These are phyloP conservation scores for Ophion slaviceki DNA, from an alignment of 2,888 invertebrate species.

Conservation along the genomic window DNA sequence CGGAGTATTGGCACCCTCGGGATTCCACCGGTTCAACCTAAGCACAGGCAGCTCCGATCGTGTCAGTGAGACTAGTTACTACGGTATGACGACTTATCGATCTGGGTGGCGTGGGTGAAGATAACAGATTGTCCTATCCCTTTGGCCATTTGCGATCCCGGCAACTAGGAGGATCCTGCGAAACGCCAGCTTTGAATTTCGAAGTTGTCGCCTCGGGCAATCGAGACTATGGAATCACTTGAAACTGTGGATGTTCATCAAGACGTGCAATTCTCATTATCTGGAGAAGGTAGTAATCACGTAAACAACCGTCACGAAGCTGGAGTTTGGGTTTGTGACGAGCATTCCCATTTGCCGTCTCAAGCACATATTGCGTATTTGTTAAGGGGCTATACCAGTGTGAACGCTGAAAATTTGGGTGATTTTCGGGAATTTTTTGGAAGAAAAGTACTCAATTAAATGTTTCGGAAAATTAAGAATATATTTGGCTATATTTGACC, in stretches of 20 bases:
- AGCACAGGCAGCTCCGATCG: background rate
- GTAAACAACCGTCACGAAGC: background rate
- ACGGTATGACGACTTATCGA: constrained; percentile 10
- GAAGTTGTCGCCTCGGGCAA: background rate
- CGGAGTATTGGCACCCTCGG: background rate
- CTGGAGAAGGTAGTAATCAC: background rate
- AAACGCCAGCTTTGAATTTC: constrained; percentile 13
- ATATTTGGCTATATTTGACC: too few relatives aligned
- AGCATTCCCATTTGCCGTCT: too few relatives aligned
- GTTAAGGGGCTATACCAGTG: too few relatives aligned
- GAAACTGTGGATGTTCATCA: too few relatives aligned
- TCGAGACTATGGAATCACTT: background rate
- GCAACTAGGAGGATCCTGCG: background rate
- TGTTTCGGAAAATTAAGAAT: too few relatives aligned
- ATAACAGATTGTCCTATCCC: background rate
- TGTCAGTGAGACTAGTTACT: constrained; percentile 3
- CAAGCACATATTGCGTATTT: too few relatives aligned
- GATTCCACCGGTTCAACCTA: background rate
- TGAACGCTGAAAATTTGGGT: too few relatives aligned
- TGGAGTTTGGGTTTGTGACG: too few relatives aligned
- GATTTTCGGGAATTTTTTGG: too few relatives aligned
- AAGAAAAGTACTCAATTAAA: too few relatives aligned
- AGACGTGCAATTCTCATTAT: background rate
- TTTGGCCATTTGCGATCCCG: background rate
- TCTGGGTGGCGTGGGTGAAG: constrained; percentile 3